phyloP scores from a whole-genome alignment of 2,888 invertebrate species.

The Chaetogeoica ovagalla region DNA sequence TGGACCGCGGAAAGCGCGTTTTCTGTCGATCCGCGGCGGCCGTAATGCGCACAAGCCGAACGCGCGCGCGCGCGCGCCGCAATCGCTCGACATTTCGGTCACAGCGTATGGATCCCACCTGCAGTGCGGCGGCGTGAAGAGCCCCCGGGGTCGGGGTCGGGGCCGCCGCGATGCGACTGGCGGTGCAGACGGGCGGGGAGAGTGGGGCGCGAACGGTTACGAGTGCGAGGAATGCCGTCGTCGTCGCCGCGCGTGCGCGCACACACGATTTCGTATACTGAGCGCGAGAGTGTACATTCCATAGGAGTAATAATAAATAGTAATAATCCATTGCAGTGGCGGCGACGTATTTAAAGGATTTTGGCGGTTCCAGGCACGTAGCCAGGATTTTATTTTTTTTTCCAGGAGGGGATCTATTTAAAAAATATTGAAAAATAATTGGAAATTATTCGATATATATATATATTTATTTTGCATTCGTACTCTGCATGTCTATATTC shows the following conservation, averaged over 20 bases:
- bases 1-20: background rate
- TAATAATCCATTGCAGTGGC: no score
- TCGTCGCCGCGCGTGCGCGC: conserved; percentile 22
- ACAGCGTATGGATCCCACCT: conserved; percentile 48
- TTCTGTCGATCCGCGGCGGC: background rate
- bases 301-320: no score
- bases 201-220: conserved; percentile 1
- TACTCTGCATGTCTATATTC: no score
- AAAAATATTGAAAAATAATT: no score
- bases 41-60: background rate
- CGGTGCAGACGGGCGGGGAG: no score
- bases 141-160: conserved; percentile 15
- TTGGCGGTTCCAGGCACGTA: no score
- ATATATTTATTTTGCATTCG: no score
- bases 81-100: conserved; percentile 23
- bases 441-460: no score
- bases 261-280: background rate
- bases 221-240: conserved; percentile 38
- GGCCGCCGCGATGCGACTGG: background rate
- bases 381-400: no score
- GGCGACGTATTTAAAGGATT: no score
- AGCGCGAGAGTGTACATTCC: no score
- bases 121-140: conserved; percentile 11
- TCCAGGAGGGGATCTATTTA: no score
- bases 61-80: background rate